These are phyloP conservation scores for Xylocopa sonorina DNA, from an alignment of 1,140 invertebrate species.

Conservation along the genomic window DNA sequence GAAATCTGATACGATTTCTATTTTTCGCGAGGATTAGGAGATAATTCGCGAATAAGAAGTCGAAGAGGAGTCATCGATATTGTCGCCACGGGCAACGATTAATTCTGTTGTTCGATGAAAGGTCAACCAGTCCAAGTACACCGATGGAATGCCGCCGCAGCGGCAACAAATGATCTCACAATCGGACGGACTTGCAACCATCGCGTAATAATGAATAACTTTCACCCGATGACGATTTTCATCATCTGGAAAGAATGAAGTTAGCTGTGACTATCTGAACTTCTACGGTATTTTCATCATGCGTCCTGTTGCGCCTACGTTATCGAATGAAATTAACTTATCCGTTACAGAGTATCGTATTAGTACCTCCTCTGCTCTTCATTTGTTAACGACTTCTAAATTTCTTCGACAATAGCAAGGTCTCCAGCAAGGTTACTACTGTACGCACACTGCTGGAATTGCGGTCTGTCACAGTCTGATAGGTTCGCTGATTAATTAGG, in stretches of 20 bases:
- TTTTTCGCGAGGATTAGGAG: too few relatives aligned
- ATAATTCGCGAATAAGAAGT: too few relatives aligned
- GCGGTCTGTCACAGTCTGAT: conserved; percentile 54
- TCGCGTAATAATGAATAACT: conserved; percentile 13
- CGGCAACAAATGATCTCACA: conserved; percentile 13
- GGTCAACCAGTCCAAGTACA: conserved; percentile 37
- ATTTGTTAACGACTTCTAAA: not conserved
- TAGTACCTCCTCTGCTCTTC: too few relatives aligned
- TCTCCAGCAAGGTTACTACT: conserved; percentile 7
- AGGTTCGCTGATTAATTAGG: too few relatives aligned
- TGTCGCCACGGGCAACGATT: too few relatives aligned
- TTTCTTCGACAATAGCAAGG: conserved; percentile 11
- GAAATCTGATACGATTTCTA: too few relatives aligned
- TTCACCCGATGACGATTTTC: conserved; percentile 29
- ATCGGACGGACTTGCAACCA: conserved; percentile 3
- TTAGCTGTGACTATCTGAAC: not conserved
- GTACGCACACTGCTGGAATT: not conserved
- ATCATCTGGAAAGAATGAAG: not conserved
- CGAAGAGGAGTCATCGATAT: too few relatives aligned
- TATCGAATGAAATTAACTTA: not conserved
- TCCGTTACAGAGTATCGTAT: too few relatives aligned
- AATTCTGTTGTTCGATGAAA: conserved; percentile 31
- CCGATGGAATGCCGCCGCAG: conserved; percentile 21
- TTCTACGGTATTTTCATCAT: not conserved
- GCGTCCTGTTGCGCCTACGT: not conserved